Evolutionary conservation across 2,888 invertebrate genomes (phyloP).

Genomic region (Drosophila quinaria): DNA sequence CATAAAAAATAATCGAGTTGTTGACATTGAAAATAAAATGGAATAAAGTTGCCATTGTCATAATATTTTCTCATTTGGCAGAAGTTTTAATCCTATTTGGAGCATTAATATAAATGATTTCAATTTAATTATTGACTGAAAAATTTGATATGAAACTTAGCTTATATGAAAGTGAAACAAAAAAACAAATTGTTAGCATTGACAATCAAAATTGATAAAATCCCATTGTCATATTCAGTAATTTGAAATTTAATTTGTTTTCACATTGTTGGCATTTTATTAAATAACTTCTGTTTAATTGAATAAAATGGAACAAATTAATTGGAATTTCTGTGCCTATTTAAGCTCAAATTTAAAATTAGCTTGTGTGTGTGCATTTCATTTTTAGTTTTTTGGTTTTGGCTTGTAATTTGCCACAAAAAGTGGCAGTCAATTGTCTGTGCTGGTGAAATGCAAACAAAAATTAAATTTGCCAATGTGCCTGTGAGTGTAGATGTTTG

Average conservation of each 20-base stretch:
- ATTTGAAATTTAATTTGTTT: not conserved
- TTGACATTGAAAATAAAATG: not conserved
- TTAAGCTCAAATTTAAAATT: slow-evolving; percentile 2
- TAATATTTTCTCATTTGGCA: not conserved
- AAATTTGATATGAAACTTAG: not conserved
- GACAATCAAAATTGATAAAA: not conserved
- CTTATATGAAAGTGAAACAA: not conserved
- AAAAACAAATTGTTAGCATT: not conserved
- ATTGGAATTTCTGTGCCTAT: slow-evolving; percentile 3
- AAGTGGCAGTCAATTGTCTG: slow-evolving; percentile 39
- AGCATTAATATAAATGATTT: not conserved
- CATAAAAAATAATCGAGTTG: not conserved
- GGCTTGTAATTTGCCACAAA: slow-evolving; percentile 4
- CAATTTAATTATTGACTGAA: not conserved
- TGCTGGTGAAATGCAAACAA: slow-evolving; percentile 29
- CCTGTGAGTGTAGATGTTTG: not conserved
- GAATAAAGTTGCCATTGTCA: not conserved
- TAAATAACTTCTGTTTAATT: not conserved
- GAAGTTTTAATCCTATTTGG: not conserved
- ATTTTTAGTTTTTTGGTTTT: not conserved
- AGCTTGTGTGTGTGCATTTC: not conserved
- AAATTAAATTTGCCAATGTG: slow-evolving; percentile 30
- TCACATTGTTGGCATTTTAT: not conserved
- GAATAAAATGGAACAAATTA: not conserved
- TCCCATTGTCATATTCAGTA: not conserved